Base-by-base conservation (phyloP, 2,797 vertebrate species). In the Acomys russatus region DNA sequence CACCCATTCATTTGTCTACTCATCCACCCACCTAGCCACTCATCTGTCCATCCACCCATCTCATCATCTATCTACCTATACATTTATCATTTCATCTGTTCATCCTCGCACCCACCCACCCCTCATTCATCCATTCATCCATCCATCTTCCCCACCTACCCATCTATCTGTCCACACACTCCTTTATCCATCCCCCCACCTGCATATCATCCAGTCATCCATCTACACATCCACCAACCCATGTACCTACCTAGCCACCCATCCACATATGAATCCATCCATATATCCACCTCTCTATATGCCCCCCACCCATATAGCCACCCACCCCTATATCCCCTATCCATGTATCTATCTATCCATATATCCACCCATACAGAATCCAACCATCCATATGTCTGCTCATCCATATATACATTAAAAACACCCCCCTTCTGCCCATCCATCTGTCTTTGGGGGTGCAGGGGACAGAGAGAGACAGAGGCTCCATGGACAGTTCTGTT, bases 11-110 rank as follows among this genome's bases (percentile, higher is more conserved):
- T 49, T 6, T 5, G 63, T 30, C 20, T 2, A n/a, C 63, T 33
- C 54, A 20, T 9, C 54, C 12, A 78, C 15, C n/a, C 33, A 66
- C 6, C 54, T 10, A 64, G 9, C 28, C 20, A 20, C 1, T 6
- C 4, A 56, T 9, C 44, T 3, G 15, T 56, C 17, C 2, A 68
- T 7, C 15, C 10, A 68, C 15, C 25, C 28, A 63, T 5, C 10
- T 6, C 23, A 3, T 5, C n/a, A 6, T 49, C 12, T 14, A 35
- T 8, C 25, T 0, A 82, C 1, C 68, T 30, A 7, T 2, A 15
- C 49, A 90, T 22, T 11, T 4, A 2, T 18, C 64, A 28, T 70
- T 4, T 20, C 33, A 35, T 10, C 6, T 3, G 9, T 20, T 30
- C 12, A 66, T 14, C 59, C 77, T 38, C 22, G 49, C 12, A 3